These are phyloP conservation scores for Heliopora coerulea DNA, from an alignment of 92 coral and sea anemone species.

Conservation along the genomic window DNA sequence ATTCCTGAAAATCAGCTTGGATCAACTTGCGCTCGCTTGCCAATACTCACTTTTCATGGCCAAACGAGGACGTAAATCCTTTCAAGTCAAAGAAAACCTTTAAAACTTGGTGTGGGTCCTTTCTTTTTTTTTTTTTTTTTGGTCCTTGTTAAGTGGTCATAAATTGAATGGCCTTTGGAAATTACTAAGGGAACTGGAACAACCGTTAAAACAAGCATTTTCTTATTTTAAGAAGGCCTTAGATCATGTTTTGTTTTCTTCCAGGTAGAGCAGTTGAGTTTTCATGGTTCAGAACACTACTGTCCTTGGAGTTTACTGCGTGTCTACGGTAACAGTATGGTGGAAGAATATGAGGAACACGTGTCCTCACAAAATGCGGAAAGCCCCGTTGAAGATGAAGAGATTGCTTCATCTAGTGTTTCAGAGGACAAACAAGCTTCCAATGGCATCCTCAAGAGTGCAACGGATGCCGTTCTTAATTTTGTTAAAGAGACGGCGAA, in stretches of 20 bases:
- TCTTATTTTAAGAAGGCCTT: not conserved
- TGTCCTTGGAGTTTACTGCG: slow-evolving; percentile 92
- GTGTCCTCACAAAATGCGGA: slow-evolving; percentile 77
- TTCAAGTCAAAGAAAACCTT: too few species aligned
- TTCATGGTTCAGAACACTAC: slow-evolving; percentile 96
- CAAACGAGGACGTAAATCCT: too few species aligned
- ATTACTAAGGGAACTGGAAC: too few species aligned
- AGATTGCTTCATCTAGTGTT: slow-evolving; percentile 13
- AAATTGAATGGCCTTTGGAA: too few species aligned
- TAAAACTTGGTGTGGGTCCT: too few species aligned
- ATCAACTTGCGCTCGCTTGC: too few species aligned
- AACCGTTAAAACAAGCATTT: not conserved
- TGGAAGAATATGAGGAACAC: slow-evolving; percentile 96
- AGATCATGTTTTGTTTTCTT: not conserved
- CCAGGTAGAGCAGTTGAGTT: slow-evolving; percentile 95
- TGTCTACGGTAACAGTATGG: slow-evolving; percentile 91
- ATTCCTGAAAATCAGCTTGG: too few species aligned
- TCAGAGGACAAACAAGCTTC: not conserved
- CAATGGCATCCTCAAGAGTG: slow-evolving; percentile 64
- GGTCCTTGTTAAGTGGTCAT: too few species aligned
- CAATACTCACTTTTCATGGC: too few species aligned
- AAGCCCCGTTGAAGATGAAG: slow-evolving; percentile 22
- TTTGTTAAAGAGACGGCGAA: slow-evolving; percentile 82
- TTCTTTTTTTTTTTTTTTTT: too few species aligned
- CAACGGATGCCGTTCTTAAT: slow-evolving; percentile 81